Percentiles rank a stretch among this genome's conserved stretches.
Conservation (phyloP, 2,797 vertebrate species). For the Peromyscus eremicus region DNA sequence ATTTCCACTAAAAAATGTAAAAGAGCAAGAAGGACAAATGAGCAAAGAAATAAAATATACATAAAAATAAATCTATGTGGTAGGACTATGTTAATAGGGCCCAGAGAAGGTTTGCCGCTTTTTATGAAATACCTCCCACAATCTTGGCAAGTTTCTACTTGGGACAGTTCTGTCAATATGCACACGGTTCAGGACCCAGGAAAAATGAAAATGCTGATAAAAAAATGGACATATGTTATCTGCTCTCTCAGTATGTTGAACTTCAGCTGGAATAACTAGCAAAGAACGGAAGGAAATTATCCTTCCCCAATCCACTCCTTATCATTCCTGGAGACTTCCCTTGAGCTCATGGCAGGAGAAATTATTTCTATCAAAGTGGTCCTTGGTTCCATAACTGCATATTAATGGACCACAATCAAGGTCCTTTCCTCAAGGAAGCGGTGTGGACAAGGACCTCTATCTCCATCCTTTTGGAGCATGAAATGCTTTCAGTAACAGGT, state of each 20-base stretch:
- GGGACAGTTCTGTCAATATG: conserved; percentile 36
- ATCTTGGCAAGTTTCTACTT: conserved; percentile 38
- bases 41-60: neutral
- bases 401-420: conserved; percentile 64
- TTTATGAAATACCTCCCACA: conserved; percentile 55
- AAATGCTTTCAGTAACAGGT: neutral
- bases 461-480: neutral
- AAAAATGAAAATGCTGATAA: conserved; percentile 72
- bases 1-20: conserved; percentile 10
- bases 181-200: conserved; percentile 10
- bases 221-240: conserved; percentile 72
- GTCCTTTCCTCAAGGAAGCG: conserved; percentile 52
- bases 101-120: conserved; percentile 36
- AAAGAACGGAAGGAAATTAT: conserved; percentile 73
- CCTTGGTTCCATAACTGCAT: conserved; percentile 43
- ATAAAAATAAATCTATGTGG: conserved; percentile 47
- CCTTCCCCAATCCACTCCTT: conserved; percentile 61
- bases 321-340: conserved; percentile 56
- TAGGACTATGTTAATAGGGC: neutral
- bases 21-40: neutral
- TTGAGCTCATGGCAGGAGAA: conserved; percentile 46
- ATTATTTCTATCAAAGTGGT: conserved; percentile 63
- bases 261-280: conserved; percentile 65
- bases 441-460: neutral
- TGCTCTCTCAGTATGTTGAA: conserved; percentile 63